phyloP scores from a whole-genome alignment of 2,797 vertebrate species.

The Oceanodroma leucorhoa region DNA sequence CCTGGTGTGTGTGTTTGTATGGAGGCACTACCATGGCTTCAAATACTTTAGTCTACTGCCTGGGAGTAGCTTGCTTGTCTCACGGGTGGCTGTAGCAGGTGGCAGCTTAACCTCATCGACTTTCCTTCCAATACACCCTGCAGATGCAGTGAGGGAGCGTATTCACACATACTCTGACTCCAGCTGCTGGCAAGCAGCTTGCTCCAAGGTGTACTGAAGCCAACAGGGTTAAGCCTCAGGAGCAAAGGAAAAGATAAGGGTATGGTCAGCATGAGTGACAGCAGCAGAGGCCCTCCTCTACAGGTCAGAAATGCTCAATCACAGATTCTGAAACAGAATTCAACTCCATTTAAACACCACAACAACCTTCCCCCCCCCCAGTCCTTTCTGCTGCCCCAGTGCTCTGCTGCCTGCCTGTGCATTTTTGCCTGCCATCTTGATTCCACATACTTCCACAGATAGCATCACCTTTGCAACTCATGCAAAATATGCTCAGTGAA shows the following conservation, averaged over 20 bases:
- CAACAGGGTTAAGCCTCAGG: neutral
- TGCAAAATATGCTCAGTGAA: neutral
- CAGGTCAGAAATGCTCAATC: neutral
- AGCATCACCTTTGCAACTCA: neutral
- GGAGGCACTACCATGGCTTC: neutral
- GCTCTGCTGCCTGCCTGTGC: neutral
- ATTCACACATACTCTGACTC: neutral
- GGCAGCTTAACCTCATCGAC: neutral
- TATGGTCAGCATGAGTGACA: accelerated
- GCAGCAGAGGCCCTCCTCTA: neutral
- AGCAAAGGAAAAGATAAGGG: neutral
- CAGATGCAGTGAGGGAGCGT: neutral
- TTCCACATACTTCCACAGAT: neutral
- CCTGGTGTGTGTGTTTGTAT: neutral
- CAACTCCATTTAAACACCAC: neutral
- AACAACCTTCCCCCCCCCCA: neutral
- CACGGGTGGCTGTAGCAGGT: neutral
- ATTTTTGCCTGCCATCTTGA: neutral
- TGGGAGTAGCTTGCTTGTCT: neutral
- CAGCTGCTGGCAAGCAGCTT: neutral
- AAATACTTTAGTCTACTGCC: neutral
- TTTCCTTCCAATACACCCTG: neutral
- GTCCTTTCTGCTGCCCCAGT: neutral
- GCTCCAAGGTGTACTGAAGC: neutral
- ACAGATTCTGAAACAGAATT: neutral